Percentiles rank a stretch among this genome's conserved stretches.
These are phyloP conservation scores for Pygoscelis antarcticus DNA, from an alignment of 2,113 vertebrate species.

Conservation along the genomic window DNA sequence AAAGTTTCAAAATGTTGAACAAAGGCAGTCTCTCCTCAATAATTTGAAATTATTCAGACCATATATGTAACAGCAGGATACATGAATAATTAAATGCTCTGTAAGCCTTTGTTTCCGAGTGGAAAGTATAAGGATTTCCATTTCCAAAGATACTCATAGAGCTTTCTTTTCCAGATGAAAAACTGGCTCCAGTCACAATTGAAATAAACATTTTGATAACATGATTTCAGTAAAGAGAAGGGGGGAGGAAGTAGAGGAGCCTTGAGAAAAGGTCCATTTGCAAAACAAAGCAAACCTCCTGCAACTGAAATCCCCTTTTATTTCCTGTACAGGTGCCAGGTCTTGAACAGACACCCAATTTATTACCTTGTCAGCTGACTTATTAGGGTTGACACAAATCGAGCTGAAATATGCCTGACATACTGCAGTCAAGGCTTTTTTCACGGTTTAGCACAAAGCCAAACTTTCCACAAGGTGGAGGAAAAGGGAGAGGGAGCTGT, in stretches of 20 bases:
- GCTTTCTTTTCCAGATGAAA: constrained; percentile 36
- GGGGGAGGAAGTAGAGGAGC: background rate
- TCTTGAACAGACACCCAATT: constrained; percentile 74
- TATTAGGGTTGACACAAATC: constrained; percentile 79
- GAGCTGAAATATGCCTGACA: constrained; percentile 74
- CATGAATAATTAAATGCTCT: constrained; percentile 53
- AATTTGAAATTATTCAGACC: constrained; percentile 29
- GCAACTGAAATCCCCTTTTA: constrained; percentile 72
- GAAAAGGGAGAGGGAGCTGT: constrained; percentile 45
- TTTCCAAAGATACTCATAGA: constrained; percentile 23
- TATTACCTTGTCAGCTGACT: constrained; percentile 78
- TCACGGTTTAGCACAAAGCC: constrained; percentile 65
- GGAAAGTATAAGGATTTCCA: constrained; percentile 14
- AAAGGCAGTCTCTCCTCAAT: constrained; percentile 23
- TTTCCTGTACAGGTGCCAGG: constrained; percentile 80
- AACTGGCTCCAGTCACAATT: constrained; percentile 27
- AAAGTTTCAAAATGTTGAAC: constrained; percentile 16
- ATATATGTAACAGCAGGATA: constrained; percentile 37
- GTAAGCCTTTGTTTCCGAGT: constrained; percentile 37
- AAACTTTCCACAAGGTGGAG: constrained; percentile 65
- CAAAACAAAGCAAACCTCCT: constrained; percentile 70
- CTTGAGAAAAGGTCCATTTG: constrained; percentile 56
- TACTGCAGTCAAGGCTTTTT: constrained; percentile 58
- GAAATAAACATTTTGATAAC: constrained; percentile 59
- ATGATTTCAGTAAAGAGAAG: constrained; percentile 34